Evolutionary conservation across 2,797 vertebrate genomes (phyloP).

Genomic region (Podarcis lilfordi): DNA sequence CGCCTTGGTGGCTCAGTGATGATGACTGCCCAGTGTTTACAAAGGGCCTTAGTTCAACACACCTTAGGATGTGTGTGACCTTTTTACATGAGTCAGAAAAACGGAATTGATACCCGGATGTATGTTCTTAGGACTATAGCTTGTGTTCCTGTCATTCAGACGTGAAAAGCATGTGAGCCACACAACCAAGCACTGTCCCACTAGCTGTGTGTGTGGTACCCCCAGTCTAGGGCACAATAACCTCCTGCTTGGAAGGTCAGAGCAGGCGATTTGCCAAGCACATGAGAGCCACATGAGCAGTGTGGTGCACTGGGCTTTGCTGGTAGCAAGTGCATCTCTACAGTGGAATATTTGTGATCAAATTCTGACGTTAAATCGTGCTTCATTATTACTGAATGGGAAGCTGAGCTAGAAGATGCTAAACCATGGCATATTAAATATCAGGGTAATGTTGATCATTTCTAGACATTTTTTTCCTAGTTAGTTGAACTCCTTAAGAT

Average conservation of each 20-base stretch:
- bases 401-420: not conserved
- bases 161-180: not conserved
- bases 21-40: not conserved
- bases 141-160: not conserved
- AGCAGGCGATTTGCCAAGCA: not conserved
- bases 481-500: slow-evolving; percentile 6
- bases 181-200: not conserved
- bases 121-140: not conserved
- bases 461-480: not conserved
- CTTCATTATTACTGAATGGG: not conserved
- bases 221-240: not conserved
- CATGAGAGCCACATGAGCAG: not conserved
- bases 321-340: not conserved
- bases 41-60: not conserved
- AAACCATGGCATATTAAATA: not conserved
- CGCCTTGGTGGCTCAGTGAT: not conserved
- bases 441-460: not conserved
- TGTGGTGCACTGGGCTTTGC: not conserved
- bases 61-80: not conserved
- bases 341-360: not conserved
- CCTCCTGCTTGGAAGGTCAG: not conserved
- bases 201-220: not conserved
- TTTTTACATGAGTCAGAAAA: not conserved
- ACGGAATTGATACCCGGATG: not conserved
- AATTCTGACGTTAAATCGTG: not conserved